These are phyloP conservation scores for Pammene fasciana DNA, from an alignment of 2,888 invertebrate genomes.

Conservation along the genomic window DNA sequence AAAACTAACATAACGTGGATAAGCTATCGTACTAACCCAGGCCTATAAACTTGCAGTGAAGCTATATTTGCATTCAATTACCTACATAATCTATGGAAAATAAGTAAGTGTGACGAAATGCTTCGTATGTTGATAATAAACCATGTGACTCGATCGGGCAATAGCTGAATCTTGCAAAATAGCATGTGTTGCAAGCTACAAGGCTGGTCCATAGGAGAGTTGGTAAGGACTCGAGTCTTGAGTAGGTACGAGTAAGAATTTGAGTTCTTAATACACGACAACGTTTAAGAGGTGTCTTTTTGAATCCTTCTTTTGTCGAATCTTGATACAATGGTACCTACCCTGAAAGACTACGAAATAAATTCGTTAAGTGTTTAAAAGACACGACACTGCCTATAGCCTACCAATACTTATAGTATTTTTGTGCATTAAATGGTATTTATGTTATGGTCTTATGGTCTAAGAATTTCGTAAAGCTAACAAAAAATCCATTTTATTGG, in stretches of 20 bases:
- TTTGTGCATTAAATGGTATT: no score
- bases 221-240: neutral
- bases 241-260: neutral
- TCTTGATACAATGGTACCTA: neutral
- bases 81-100: slow-evolving; percentile 21
- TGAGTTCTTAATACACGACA: neutral
- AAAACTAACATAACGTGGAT: neutral
- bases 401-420: no score
- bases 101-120: slow-evolving; percentile 25
- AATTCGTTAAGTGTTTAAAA: no score
- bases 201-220: neutral
- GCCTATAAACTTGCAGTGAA: slow-evolving; percentile 8
- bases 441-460: no score
- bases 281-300: neutral
- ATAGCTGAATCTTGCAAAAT: slow-evolving; percentile 26
- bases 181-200: slow-evolving; percentile 27
- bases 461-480: no score
- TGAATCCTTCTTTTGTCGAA: neutral
- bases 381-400: no score
- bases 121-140: slow-evolving; percentile 23
- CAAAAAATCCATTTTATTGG: no score
- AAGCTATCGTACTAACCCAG: slow-evolving; percentile 2
- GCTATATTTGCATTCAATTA: slow-evolving; percentile 25
- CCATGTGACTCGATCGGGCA: slow-evolving; percentile 16
- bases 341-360: no score